Evolutionary conservation across 2,797 vertebrate species (phyloP), one percentile per base, ranked within the genome.

Genomic region (Tangara arthus): DNA sequence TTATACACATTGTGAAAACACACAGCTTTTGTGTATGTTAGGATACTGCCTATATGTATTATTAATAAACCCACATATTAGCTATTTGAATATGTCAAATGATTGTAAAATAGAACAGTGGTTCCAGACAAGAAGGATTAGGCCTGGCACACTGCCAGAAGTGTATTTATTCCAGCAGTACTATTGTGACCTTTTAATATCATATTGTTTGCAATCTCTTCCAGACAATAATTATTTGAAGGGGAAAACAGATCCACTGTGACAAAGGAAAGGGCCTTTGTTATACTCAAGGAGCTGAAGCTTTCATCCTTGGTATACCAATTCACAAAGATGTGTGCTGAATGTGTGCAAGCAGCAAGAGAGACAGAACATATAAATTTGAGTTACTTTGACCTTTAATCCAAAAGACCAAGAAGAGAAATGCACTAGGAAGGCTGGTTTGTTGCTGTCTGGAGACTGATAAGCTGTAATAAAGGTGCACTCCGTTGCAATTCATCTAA

Each of bases 351-450:
- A 97, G 93, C 55, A 92, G 89, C 73, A 64, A 96, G 87, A 52
- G 32, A 75, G 55, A 95, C 82, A 95, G 90, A 95, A 97, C 93
- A 57, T 97, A 97, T 96, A 97, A 96, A 98, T 97, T 93, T 98
- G 96, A 97, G 95, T 97, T 98, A 93, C 94, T 97, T 96, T 98
- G 97, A 98, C 98, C 97, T 98, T 98, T 97, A 97, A 97, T 98
- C 96, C 93, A 83, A 87, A 97, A 96, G 76, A 97, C 93, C 95
- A 96, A 49, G 90, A 94, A 94, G 91, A 97, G 96, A 96, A 97
- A 97, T 97, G 94, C 94, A 75, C 85, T 53, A 90, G 91, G 96
- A 96, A 97, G 92, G 70, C 77, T 92, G 95, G 97, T 97, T 97
- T 97, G 97, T 97, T 97, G 97, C 97, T 98, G 97, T 97, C 97